These are phyloP conservation scores for Myotis pilosus DNA, from an alignment of 2,797 vertebrate genomes.

Conservation along the genomic window DNA sequence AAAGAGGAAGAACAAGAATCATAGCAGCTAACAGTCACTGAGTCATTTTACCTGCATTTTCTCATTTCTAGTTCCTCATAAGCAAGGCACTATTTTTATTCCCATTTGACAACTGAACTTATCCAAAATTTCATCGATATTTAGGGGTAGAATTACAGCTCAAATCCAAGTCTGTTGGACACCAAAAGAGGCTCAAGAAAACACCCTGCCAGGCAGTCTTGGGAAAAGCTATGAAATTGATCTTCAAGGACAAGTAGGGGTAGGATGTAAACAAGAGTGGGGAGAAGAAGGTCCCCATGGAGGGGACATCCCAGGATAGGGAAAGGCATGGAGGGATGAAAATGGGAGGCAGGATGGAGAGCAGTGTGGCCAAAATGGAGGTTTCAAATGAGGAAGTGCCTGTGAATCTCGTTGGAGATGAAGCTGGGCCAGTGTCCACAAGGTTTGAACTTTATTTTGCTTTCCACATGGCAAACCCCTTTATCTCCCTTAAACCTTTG, in stretches of 20 bases:
- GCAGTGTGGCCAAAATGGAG: accelerated
- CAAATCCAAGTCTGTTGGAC: not conserved
- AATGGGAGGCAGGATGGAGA: accelerated
- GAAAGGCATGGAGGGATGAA: accelerated
- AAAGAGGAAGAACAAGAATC: not conserved
- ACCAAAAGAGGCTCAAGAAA: not conserved
- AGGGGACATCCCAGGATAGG: not conserved
- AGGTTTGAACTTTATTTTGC: not conserved
- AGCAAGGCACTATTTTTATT: not conserved
- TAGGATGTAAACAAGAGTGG: not conserved
- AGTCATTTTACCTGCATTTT: not conserved
- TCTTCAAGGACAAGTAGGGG: not conserved
- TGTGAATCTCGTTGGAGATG: accelerated
- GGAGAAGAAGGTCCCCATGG: too few species aligned
- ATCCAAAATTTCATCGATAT: not conserved
- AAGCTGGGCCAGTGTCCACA: not conserved
- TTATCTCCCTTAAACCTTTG: not conserved
- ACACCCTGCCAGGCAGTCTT: too few species aligned
- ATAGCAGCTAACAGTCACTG: not conserved
- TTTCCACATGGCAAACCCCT: not conserved
- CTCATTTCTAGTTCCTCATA: not conserved
- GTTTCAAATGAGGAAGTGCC: accelerated
- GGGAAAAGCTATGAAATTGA: not conserved
- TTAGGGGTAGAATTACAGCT: not conserved
- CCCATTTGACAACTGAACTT: not conserved